Percentiles rank a stretch among this genome's conserved stretches.
phyloP scores from a whole-genome alignment of 2,888 invertebrate genomes.

The Drosophila hamatofila region DNA sequence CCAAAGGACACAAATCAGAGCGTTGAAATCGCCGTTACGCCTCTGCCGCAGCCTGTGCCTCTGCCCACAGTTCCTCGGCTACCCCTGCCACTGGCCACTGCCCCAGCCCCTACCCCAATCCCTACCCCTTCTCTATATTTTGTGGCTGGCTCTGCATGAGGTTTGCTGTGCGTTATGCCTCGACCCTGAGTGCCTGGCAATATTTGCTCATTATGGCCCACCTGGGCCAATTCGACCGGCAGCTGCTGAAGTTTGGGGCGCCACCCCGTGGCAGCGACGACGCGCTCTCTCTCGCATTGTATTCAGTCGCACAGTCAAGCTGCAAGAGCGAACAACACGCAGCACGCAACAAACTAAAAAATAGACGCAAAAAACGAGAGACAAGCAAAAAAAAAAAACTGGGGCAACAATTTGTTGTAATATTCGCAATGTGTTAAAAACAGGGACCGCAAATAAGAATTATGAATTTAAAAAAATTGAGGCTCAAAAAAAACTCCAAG shows the following conservation, averaged over 20 bases:
- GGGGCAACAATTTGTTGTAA: constrained; percentile 7
- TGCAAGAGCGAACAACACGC: constrained; percentile 56
- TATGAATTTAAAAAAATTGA: too few species aligned
- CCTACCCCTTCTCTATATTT: not conserved
- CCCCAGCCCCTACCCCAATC: not conserved
- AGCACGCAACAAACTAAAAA: constrained; percentile 18
- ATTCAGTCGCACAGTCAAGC: constrained; percentile 49
- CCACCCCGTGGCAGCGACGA: not conserved
- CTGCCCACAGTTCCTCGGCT: too few species aligned
- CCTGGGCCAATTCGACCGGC: constrained; percentile 22
- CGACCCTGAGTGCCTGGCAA: constrained; percentile 11
- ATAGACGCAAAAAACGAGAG: not conserved
- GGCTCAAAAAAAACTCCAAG: too few species aligned
- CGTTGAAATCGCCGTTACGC: constrained; percentile 15
- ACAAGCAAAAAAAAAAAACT: not conserved
- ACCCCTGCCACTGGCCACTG: not conserved
- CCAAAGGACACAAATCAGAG: constrained; percentile 40
- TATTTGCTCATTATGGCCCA: constrained; percentile 32
- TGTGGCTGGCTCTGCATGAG: not conserved
- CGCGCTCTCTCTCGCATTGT: constrained; percentile 10
- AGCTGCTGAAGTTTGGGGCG: not conserved
- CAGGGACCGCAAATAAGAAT: too few species aligned
- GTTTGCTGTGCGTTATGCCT: constrained; percentile 1
- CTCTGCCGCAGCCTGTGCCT: not conserved
- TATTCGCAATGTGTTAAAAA: constrained; percentile 1